phyloP scores from a whole-genome alignment of 2,113 vertebrate species.

The Tretioscincus oriximinensis region DNA sequence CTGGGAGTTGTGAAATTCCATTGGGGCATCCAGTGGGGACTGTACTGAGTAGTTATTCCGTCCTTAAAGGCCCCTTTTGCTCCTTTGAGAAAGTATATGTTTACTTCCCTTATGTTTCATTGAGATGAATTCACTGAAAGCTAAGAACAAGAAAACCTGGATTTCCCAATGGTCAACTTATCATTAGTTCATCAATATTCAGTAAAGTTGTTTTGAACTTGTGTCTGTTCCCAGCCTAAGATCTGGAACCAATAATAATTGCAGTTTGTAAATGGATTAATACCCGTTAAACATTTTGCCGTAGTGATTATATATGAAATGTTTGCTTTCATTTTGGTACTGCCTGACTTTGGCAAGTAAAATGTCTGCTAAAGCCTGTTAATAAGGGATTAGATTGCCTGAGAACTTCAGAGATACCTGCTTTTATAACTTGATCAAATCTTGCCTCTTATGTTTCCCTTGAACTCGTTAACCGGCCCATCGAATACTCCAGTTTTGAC shows the following conservation, averaged over 20 bases:
- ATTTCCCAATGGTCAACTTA: neutral
- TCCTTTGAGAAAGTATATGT: too few relatives aligned
- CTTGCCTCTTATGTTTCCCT: neutral
- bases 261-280: neutral
- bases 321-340: neutral
- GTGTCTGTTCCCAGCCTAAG: neutral
- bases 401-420: neutral
- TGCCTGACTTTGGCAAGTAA: neutral
- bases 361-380: neutral
- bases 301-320: neutral
- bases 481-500: neutral
- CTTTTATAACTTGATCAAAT: neutral
- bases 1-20: too few relatives aligned
- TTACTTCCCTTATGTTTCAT: too few relatives aligned
- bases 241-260: neutral
- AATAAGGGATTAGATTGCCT: neutral
- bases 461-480: too few relatives aligned
- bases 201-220: neutral
- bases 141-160: too few relatives aligned
- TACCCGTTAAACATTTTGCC: neutral
- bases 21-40: too few relatives aligned
- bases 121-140: too few relatives aligned
- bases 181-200: neutral
- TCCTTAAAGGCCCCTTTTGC: too few relatives aligned
- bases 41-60: too few relatives aligned